These are phyloP conservation scores for Pavo muticus DNA, from an alignment of 2,113 vertebrate species.

Conservation along the genomic window DNA sequence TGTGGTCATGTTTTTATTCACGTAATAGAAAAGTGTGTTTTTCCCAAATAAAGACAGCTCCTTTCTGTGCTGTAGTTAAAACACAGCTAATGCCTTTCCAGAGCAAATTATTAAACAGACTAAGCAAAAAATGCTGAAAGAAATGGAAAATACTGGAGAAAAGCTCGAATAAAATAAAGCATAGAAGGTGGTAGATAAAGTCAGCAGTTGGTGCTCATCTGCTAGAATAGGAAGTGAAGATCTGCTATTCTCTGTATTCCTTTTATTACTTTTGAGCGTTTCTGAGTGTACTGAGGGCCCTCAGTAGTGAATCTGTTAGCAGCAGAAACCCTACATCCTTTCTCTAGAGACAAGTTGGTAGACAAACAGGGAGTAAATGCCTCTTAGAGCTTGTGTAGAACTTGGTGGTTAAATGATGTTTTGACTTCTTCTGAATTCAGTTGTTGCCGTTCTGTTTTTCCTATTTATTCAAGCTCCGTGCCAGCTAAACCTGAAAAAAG, in stretches of 20 bases:
- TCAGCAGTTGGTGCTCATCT: neutral
- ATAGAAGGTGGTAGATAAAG: neutral
- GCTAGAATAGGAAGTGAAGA: neutral
- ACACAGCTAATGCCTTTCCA: neutral
- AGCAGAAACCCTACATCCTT: neutral
- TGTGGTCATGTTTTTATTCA: neutral
- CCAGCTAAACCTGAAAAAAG: neutral
- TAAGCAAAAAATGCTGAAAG: neutral
- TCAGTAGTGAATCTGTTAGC: neutral
- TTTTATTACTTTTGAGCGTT: neutral
- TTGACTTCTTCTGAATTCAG: neutral
- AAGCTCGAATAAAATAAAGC: neutral
- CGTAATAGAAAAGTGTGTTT: neutral
- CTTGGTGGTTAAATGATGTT: neutral
- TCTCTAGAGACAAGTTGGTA: neutral
- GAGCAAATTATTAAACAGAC: neutral
- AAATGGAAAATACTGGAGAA: conserved; percentile 34
- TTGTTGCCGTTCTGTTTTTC: conserved; percentile 28
- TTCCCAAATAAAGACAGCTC: conserved; percentile 1
- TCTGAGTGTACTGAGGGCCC: neutral
- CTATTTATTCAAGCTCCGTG: conserved; percentile 1
- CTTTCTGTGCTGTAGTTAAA: neutral
- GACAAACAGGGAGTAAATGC: neutral
- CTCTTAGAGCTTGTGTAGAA: neutral
- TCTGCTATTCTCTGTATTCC: neutral